Base-by-base conservation (phyloP, 2,113 vertebrate genomes). In the Colinus virginianus region DNA sequence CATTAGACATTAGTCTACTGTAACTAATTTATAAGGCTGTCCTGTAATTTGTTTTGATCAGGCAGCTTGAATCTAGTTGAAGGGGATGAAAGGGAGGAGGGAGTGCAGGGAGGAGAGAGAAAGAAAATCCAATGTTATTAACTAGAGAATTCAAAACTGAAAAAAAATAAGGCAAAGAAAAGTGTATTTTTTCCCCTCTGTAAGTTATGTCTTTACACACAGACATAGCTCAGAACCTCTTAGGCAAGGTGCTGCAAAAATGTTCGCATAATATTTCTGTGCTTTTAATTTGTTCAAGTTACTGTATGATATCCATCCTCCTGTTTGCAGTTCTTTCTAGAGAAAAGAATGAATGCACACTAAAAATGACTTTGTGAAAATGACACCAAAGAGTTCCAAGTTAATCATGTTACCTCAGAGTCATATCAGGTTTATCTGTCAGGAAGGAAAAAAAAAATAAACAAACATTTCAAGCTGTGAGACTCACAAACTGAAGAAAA, bases 1-100 rank as follows among this genome's bases (percentile, higher is more conserved):
- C 90, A 85, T 96, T 96, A 94, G 93, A 96, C 93, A 94, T 95
- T 95, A 96, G 96, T 96, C 94, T 95, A 97, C 91, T 96, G 93
- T 97, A 97, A 97, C 93, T 97, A 97, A 97, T 97, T 97, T 93
- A 96, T 97, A 97, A 97, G 94, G 89, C 96, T 97, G 96, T 97
- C 96, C 96, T 95, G 93, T 96, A 96, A 94, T 97, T 96, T 97
- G 95, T 97, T 97, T 97, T 97, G 96, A 97, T 97, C 96, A 97
- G 96, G 95, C 75, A 96, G 91, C 59, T 72, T 85, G 91, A 88
- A 94, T 94, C 58, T 49, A 77, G 78, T 95, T 94, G 95, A 96
- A 90, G 94, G 79, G 89, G 80, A 96, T 97, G 83, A 96, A 96
- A 96, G 67, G 32, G 78, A 96, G 93, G 42, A 80, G 68, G 64